Conservation (phyloP, 2,113 vertebrate genomes). For the Nyctibius bracteatus region DNA sequence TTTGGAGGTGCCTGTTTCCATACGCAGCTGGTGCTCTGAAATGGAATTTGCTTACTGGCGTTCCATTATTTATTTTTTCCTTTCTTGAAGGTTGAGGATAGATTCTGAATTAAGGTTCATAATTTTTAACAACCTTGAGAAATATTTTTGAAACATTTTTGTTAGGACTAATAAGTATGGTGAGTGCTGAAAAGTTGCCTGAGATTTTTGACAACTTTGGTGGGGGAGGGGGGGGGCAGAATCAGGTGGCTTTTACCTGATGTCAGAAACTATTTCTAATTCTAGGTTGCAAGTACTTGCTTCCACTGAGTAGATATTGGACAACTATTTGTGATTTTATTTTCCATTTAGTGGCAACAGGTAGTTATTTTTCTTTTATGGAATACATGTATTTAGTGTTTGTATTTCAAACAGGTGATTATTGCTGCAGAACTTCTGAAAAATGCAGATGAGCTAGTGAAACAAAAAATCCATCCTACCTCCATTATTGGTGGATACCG, state of each 20-base stretch:
- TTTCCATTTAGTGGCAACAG: neutral
- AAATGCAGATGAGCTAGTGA: slow-evolving; percentile 96
- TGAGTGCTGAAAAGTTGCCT: neutral
- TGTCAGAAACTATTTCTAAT: neutral
- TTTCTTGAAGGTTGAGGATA: neutral
- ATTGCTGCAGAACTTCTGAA: slow-evolving; percentile 96
- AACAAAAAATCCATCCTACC: slow-evolving; percentile 98
- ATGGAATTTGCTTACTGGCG: neutral
- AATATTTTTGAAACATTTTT: too few species aligned
- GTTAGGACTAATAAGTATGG: neutral
- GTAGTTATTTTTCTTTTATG: neutral
- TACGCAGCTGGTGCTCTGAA: neutral
- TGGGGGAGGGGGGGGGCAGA: neutral
- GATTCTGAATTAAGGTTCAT: neutral
- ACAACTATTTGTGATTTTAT: neutral
- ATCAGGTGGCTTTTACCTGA: neutral
- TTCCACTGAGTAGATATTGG: neutral
- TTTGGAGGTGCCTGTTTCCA: neutral
- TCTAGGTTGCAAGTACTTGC: neutral
- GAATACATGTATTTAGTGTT: neutral
- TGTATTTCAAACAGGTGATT: slow-evolving; percentile 83
- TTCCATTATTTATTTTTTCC: neutral
- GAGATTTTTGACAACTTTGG: rapidly evolving
- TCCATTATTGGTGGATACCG: slow-evolving; percentile 97
- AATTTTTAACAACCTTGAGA: neutral